Evolutionary conservation across 2,113 vertebrate genomes (phyloP).

Genomic region (Tetrao urogallus): DNA sequence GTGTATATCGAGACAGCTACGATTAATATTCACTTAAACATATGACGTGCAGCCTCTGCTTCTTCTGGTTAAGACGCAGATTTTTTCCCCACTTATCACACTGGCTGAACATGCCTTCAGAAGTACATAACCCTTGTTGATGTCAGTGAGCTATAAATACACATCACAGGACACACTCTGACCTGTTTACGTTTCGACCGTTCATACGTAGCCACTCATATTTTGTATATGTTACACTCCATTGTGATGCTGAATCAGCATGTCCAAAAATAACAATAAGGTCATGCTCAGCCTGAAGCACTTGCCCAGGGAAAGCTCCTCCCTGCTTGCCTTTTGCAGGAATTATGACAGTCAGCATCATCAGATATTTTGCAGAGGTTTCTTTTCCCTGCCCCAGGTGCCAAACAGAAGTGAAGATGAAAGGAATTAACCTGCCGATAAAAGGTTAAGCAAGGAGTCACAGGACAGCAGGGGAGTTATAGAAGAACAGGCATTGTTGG

Average conservation of each 20-base stretch:
- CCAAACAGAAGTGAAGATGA: background rate
- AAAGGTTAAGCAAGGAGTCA: background rate
- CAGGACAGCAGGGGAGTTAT: background rate
- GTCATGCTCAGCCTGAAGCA: background rate
- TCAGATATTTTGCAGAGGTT: background rate
- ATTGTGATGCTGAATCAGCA: conserved; percentile 1
- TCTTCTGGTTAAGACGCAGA: background rate
- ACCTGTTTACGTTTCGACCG: conserved; percentile 23
- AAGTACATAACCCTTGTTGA: background rate
- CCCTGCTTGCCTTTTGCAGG: background rate
- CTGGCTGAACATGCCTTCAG: background rate
- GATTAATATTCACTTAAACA: background rate
- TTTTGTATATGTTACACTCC: background rate
- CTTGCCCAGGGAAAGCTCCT: background rate
- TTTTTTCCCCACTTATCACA: background rate
- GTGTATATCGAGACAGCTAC: background rate
- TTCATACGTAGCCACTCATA: background rate
- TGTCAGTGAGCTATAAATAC: conserved; percentile 19
- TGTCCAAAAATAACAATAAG: background rate
- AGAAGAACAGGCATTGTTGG: background rate
- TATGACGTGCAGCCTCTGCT: background rate
- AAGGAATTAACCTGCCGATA: background rate
- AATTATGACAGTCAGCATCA: background rate
- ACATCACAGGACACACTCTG: background rate
- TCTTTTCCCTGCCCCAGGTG: background rate